Base-by-base conservation (phyloP, 2,888 invertebrate species). In the Sphaerophoria rueppellii region DNA sequence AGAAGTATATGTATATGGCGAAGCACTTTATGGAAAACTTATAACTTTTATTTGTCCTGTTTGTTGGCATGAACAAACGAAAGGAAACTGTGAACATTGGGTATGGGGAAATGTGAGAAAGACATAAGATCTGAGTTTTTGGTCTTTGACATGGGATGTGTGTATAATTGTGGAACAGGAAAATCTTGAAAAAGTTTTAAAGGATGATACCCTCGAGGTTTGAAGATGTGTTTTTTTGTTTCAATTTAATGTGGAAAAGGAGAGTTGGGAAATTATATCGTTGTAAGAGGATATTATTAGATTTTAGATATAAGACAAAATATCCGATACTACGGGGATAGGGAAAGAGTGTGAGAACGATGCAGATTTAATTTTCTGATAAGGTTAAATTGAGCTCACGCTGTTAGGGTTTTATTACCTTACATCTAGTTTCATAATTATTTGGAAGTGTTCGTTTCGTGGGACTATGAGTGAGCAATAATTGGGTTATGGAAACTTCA, bases 261-360 rank as follows among this genome's bases (percentile, higher is more conserved):
- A 16, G 7, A n/a, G 12, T 16, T 9, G 11, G 54, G 35, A 6
- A 50, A 73, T 79, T 52, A 61, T 63, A 48, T 69, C 58, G 70
- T 79, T 79, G 75, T 69, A 72, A 57, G 55, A 57, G 55, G 75
- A 71, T 75, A 67, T 83, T 74, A 83, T 80, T 75, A 72, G 75
- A 83, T 75, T 72, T 75, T 52, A 70, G 79, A 67, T 70, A 82
- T 82, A 70, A 70, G 61, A 72, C 32, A 43, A 46, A 35, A 67
- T 73, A 46, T 32, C n/a, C 7, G 11, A 34, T 16, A 12, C 35
- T 34, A 6, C 50, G 35, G 35, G 43, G 40, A 32, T 57, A 14
- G 16, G 16, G 6, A 2, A 4, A n/a, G 14, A 52, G 12, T 14
- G 6, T 34, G 46, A 11, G 48, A 11, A 0, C 24, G 24, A 16